These are phyloP conservation scores for Cirrhinus molitorella DNA, from an alignment of 2,797 vertebrate species.

Conservation along the genomic window DNA sequence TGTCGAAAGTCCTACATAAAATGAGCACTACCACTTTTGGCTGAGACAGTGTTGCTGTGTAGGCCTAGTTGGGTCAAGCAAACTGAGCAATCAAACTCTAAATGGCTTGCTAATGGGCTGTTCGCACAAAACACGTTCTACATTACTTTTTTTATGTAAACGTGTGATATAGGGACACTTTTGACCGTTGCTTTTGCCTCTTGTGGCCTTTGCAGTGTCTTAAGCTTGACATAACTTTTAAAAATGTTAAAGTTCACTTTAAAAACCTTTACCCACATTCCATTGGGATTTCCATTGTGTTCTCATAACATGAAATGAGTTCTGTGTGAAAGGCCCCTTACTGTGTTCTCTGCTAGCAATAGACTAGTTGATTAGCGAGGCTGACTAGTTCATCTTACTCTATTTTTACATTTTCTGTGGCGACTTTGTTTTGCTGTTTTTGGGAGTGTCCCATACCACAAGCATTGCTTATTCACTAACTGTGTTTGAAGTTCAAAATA, in stretches of 20 bases:
- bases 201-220: not conserved
- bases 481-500: not conserved
- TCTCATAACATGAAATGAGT: not conserved
- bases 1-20: not conserved
- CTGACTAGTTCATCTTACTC: not conserved
- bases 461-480: not conserved
- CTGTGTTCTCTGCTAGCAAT: not conserved
- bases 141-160: not conserved
- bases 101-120: too few species aligned
- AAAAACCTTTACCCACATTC: not conserved
- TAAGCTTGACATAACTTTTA: not conserved
- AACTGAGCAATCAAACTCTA: too few species aligned
- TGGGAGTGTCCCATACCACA: not conserved
- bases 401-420: not conserved
- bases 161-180: not conserved
- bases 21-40: not conserved
- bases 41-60: not conserved
- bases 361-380: not conserved
- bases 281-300: not conserved
- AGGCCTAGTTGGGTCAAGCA: too few species aligned
- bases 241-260: not conserved
- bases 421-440: not conserved
- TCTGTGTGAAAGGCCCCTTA: not conserved
- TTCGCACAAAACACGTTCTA: too few species aligned
- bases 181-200: not conserved